phyloP scores from a whole-genome alignment of 2,888 invertebrate genomes.

The Tubiluchus corallicola region DNA sequence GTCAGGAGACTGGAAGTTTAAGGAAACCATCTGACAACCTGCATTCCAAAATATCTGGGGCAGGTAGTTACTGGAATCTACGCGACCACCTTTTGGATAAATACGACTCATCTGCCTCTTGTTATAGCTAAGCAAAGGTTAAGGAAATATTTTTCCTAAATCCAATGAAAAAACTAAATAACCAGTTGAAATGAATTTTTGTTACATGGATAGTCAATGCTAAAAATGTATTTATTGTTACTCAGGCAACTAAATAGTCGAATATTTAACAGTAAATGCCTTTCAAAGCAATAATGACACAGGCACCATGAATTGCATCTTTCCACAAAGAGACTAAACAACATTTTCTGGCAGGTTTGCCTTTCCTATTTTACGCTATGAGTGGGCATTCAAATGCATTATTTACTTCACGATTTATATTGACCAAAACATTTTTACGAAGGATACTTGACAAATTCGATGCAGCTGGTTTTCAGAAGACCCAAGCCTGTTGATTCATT shows the following conservation, averaged over 20 bases:
- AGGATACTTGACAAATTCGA: constrained; percentile 94
- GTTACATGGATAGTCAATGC: too few species aligned
- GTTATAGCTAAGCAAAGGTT: constrained; percentile 48
- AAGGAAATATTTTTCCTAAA: too few species aligned
- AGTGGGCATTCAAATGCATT: too few species aligned
- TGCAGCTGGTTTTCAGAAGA: constrained; percentile 81
- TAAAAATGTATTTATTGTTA: not conserved
- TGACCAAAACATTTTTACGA: not conserved
- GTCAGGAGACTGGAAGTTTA: constrained; percentile 97
- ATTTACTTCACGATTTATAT: constrained; percentile 7
- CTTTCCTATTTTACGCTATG: too few species aligned
- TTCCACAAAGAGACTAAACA: too few species aligned
- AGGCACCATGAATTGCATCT: too few species aligned
- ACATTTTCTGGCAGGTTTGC: too few species aligned
- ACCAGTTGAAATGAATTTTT: too few species aligned
- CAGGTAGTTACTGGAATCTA: constrained; percentile 98
- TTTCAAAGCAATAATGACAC: too few species aligned
- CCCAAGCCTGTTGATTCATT: constrained; percentile 92
- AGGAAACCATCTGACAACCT: constrained; percentile 93
- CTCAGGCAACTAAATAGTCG: constrained; percentile 6
- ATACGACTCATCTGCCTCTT: constrained; percentile 98
- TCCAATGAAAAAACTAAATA: too few species aligned
- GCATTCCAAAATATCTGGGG: constrained; percentile 99
- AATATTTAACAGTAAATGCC: constrained; percentile 9
- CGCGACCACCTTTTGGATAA: constrained; percentile 94